Evolutionary conservation across 1,140 invertebrate genomes (phyloP), one percentile per base, ranked within the genome.

Genomic region (Panagrolaimus sp.): DNA sequence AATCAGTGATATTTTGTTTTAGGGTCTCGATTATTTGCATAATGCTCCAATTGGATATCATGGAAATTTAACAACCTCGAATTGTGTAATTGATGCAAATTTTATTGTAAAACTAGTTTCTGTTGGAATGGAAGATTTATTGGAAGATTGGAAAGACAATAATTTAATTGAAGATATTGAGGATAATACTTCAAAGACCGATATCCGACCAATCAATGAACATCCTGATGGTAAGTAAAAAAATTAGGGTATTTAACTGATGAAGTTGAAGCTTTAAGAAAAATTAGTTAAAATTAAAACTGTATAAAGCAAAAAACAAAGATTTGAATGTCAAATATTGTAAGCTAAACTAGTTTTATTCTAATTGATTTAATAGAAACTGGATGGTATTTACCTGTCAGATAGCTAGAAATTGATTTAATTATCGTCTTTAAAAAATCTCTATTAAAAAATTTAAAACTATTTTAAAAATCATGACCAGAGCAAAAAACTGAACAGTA

Each of bases 21-120:
- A 58, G 63, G 43, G 43, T 8, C 63, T 43, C 7, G 32, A 64
- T 28, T 45, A 38, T 17, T 17, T 64, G 10, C 63, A 38, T 17
- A 64, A 64, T 38, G 43, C 63, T 9, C 63, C 63, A 32, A 12
- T 65, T 6, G 68, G 68, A 44, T 69, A 69, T 63, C 68, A 69
- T 43, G 68, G 68, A 12, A 63, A 69, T 63, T 64, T 69, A 28
- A 24, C n/a, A 17, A 63, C 68, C 15, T 65, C 52, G 14, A 69
- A 69, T 44, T 69, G 68, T 38, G 68, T 69, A 12, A 69, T 69
- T 43, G 68, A 69, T 64, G 68, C 68, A 4, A 69, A 69, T 43
- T 69, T 69, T 28, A 69, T 69, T 43, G 68, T 69, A 14, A 69
- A 69, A 66, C n/a, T 69, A 8, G 68, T 69, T 32, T 24, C 68